Base-by-base conservation (phyloP, 1,140 invertebrate genomes). In the Aphelinus certus region DNA sequence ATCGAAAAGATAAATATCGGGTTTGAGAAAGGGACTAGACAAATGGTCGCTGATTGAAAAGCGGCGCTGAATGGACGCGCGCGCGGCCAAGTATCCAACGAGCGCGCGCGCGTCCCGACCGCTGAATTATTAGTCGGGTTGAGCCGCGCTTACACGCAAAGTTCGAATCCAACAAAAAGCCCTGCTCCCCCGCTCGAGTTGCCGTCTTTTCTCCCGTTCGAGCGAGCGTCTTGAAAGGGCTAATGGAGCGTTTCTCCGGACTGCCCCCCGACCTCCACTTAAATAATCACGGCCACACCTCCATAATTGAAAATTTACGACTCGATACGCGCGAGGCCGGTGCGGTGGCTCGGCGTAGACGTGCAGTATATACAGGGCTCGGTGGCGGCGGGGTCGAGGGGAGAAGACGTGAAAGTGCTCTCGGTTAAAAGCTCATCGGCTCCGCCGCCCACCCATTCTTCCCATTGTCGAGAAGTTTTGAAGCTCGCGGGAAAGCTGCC, bases 281-380 rank as follows among this genome's bases (percentile, higher is more conserved):
- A 65, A 75, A 75, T 75, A 75, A 70, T 75, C 73, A 60, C 63
- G 47, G 55, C 73, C 73, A 75, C 73, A 70, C 73, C 73, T 75
- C 67, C 55, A 51, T 75, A 75, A 75, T 75, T 75, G 67, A 70
- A 75, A 75, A 75, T 75, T 75, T 75, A 75, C 67, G 67, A 75
- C 70, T 75, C 73, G 66, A 75, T 75, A 75, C 66, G 7, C 7
- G 58, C 58, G 58, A 4, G 58, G 4, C 51, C 51, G 51, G 51
- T 53, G 58, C 26, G 62, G 67, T 65, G 47, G 62, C 64, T 65
- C 58, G 66, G 67, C 65, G 51, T 26, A 26, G 26, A 26, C 26
- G 26, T 26, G 26, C 26, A 26, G 26, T 65, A 65, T 43, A 48
- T 3, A 66, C 55, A 61, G 7, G 42, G 63, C 58, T 3, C 9